Conservation (phyloP, 1,140 invertebrate species). For the Caenorhabditis briggsae region DNA sequence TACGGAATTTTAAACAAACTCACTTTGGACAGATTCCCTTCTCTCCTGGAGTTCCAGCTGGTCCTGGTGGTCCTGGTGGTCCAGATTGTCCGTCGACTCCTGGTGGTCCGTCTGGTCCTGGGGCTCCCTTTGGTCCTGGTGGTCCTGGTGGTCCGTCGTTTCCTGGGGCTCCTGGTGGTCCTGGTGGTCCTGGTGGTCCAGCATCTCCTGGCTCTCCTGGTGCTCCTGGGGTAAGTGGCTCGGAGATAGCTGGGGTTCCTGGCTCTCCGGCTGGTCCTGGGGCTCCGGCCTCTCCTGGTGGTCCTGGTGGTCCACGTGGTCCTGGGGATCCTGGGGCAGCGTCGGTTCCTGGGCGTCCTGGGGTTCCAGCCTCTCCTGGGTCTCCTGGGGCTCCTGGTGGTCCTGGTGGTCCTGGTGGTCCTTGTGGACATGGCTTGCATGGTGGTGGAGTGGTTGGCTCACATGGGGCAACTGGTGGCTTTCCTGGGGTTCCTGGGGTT, state of each 20-base stretch:
- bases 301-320: conserved; percentile 67
- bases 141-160: conserved; percentile 63
- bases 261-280: conserved; percentile 64
- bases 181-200: conserved; percentile 56
- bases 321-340: conserved; percentile 55
- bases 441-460: conserved; percentile 69
- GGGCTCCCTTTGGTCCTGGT: conserved; percentile 70
- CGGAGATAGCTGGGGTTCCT: conserved; percentile 69
- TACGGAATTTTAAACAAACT: neutral
- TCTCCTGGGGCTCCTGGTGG: conserved; percentile 68
- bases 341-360: conserved; percentile 61
- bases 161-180: conserved; percentile 67
- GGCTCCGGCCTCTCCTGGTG: conserved; percentile 66
- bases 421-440: conserved; percentile 69
- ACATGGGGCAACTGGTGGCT: conserved; percentile 67
- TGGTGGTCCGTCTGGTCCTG: conserved; percentile 72
- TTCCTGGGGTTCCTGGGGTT: conserved; percentile 68
- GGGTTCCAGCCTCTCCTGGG: conserved; percentile 67
- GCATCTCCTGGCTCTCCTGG: conserved; percentile 75
- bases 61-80: conserved; percentile 72
- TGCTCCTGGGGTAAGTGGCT: conserved; percentile 76
- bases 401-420: conserved; percentile 68
- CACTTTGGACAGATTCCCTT: conserved; percentile 60
- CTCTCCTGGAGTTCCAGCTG: conserved; percentile 66
- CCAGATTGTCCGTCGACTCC: conserved; percentile 74